Percentiles rank a stretch among this genome's conserved stretches.
Conservation (phyloP, 2,797 vertebrate species). For the Clamator glandarius region DNA sequence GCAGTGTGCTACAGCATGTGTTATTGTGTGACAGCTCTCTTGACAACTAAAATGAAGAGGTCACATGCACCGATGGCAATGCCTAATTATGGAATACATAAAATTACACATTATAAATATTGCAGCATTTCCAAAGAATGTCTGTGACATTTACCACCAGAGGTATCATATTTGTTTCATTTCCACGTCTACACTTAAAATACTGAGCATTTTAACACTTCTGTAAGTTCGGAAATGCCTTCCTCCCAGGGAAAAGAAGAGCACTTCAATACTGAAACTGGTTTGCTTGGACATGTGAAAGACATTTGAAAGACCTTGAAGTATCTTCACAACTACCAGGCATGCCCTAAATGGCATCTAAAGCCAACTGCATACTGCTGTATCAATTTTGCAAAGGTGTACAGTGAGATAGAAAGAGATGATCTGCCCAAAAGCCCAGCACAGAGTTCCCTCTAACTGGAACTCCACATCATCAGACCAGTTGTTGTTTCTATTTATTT, state of each 20-base stretch:
- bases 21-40: background rate
- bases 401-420: background rate
- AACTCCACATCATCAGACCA: background rate
- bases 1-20: fast-evolving
- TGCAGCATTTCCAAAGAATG: background rate
- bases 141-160: background rate
- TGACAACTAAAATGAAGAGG: constrained; percentile 11
- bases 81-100: background rate
- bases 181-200: background rate
- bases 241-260: background rate
- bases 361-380: background rate
- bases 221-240: background rate
- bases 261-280: background rate
- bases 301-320: background rate
- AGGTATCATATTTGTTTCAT: background rate
- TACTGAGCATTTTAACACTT: background rate
- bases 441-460: background rate
- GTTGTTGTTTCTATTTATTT: background rate
- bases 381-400: background rate
- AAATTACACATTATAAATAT: constrained; percentile 11
- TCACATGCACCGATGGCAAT: background rate
- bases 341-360: background rate
- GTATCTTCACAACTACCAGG: background rate
- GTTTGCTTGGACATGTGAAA: background rate
- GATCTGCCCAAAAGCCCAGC: background rate